Percentiles rank a stretch among this genome's conserved stretches.
These are phyloP conservation scores for Alosa alosa DNA, from an alignment of 2,113 vertebrate species.

Conservation along the genomic window DNA sequence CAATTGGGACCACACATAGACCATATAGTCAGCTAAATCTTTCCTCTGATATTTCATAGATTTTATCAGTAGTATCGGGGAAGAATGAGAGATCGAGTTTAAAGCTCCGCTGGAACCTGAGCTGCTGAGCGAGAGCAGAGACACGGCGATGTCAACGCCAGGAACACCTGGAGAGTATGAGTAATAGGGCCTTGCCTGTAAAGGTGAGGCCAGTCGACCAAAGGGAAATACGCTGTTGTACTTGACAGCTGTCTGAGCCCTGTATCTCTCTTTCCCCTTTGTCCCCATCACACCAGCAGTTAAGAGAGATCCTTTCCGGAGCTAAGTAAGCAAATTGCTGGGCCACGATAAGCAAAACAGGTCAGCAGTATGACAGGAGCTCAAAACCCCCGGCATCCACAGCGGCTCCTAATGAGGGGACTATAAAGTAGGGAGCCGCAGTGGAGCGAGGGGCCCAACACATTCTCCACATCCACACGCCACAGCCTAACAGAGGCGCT, in stretches of 20 bases:
- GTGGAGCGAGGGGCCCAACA: background rate
- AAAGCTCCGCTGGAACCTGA: background rate
- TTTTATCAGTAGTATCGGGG: background rate
- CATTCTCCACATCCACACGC: background rate
- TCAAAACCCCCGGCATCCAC: background rate
- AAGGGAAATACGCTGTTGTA: background rate
- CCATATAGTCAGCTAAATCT: background rate
- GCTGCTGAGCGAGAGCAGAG: background rate
- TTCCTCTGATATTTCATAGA: background rate
- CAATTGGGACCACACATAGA: background rate
- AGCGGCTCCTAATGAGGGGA: background rate
- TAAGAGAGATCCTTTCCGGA: slow-evolving; percentile 25
- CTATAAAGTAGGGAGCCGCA: background rate
- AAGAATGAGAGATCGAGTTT: background rate
- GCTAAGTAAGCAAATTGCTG: slow-evolving; percentile 39
- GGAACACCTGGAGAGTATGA: slow-evolving; percentile 4
- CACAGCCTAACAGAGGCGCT: slow-evolving; percentile 6
- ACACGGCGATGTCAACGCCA: background rate
- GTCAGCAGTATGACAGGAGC: slow-evolving; percentile 31
- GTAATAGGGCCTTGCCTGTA: background rate
- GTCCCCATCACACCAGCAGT: slow-evolving; percentile 18
- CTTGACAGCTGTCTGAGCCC: slow-evolving; percentile 16
- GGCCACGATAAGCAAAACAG: slow-evolving; percentile 42
- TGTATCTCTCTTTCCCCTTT: background rate
- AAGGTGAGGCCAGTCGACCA: slow-evolving; percentile 3